These are phyloP conservation scores for Nanger granti DNA, from an alignment of 2,113 vertebrate genomes.

Conservation along the genomic window DNA sequence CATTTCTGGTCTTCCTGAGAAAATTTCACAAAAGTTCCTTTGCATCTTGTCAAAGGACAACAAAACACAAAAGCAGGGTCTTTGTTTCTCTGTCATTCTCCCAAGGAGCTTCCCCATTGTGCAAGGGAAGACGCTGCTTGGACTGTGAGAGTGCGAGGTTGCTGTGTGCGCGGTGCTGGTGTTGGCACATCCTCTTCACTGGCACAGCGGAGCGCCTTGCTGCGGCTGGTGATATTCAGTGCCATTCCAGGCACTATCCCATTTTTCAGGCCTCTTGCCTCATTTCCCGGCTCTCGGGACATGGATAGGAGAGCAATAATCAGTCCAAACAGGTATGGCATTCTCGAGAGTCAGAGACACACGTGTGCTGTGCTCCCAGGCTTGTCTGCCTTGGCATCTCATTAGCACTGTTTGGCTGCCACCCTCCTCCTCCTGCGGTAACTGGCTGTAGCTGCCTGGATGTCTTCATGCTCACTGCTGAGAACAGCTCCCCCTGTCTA, in stretches of 20 bases:
- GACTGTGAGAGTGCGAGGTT: no score
- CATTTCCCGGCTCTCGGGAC: neutral
- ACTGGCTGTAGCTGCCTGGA: neutral
- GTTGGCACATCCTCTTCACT: rapidly evolving
- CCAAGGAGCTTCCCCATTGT: neutral
- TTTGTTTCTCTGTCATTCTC: neutral
- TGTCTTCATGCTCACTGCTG: neutral
- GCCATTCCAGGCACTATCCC: neutral
- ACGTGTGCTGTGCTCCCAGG: neutral
- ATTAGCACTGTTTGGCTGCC: neutral
- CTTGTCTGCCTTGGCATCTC: neutral
- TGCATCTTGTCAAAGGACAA: neutral
- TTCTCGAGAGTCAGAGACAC: neutral
- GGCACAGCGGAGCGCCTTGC: neutral
- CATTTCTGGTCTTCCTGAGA: neutral
- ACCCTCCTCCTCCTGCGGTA: rapidly evolving
- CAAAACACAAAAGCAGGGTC: neutral
- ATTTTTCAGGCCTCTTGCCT: neutral
- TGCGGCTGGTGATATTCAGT: neutral
- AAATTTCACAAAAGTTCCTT: neutral
- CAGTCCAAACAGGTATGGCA: neutral
- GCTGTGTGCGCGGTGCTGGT: rapidly evolving
- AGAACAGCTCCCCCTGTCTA: neutral
- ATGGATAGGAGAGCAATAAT: neutral
- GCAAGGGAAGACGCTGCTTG: rapidly evolving